Evolutionary conservation across 2,113 vertebrate genomes (phyloP), one percentile per base, ranked within the genome.

Genomic region (Apodemus speciosus): DNA sequence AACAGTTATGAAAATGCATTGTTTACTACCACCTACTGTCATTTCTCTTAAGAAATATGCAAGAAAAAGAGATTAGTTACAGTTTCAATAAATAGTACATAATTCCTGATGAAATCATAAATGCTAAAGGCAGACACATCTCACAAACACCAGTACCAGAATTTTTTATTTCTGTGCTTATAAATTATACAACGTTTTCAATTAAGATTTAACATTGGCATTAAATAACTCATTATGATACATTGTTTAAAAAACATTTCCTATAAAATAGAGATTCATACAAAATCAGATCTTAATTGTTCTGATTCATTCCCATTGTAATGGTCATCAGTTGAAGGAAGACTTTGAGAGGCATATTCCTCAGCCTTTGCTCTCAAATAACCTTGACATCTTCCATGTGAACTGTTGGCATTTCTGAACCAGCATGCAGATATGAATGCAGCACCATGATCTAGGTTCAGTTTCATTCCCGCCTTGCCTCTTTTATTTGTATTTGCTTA

Each of bases 21-120:
- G 86, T 95, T 97, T 98, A 85, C 86, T 97, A 92, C 97, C 97
- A 98, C 97, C 97, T 98, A 96, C 86, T 97, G 56, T 90, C 87
- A 87, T 96, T 97, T 97, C 96, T 98, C 97, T 95, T 94, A 87
- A 95, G 27, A 92, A 91, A 58, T 53, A 81, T 46, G 92, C 87
- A 88, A 77, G 21, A 97, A 91, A 93, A 93, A 96, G 94, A 97
- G 92, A 94, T 91, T 94, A 86, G 84, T 49, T 97, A 81, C 94
- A 88, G 23, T 69, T 94, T 91, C 89, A 96, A 94, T 94, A 96
- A 62, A 94, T 88, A 95, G 93, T 75, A 96, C 90, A 95, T 86
- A 93, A 58, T 93, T 95, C 76, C 88, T 90, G 69, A 95, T 79
- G 30, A 14, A 89, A 49, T 91, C 89, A 68, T 60, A 84, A 91